phyloP scores from a whole-genome alignment of 2,888 invertebrate species.

The Tanytarsus gracilentus region DNA sequence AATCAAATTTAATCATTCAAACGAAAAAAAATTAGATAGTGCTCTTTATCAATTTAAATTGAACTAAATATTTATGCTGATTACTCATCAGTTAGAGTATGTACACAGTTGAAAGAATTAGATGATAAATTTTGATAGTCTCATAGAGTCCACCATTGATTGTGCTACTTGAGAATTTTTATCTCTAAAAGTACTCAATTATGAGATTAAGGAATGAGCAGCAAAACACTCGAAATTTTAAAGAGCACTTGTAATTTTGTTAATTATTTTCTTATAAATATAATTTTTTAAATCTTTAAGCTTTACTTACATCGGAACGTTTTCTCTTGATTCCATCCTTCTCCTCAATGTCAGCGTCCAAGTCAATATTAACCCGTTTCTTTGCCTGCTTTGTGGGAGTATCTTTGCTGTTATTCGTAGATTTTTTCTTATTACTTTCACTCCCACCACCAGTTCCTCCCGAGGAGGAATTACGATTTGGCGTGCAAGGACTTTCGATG shows the following conservation, averaged over 20 bases:
- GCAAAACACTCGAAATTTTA: too few relatives aligned
- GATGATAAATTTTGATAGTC: too few relatives aligned
- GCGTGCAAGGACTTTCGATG: constrained; percentile 43
- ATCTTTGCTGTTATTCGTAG: constrained; percentile 45
- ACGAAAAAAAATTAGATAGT: neutral
- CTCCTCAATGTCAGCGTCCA: constrained; percentile 42
- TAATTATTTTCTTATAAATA: too few relatives aligned
- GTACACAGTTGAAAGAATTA: too few relatives aligned
- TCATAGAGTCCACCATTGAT: too few relatives aligned
- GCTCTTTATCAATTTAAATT: too few relatives aligned
- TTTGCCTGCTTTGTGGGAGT: constrained; percentile 48
- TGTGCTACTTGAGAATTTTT: too few relatives aligned
- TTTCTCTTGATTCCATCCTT: constrained; percentile 49
- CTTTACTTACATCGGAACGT: constrained; percentile 39
- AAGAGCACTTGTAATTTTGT: too few relatives aligned
- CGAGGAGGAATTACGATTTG: constrained; percentile 39
- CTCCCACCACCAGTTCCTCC: constrained; percentile 41
- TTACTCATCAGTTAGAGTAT: too few relatives aligned
- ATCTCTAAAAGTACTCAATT: too few relatives aligned
- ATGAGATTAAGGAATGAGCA: too few relatives aligned
- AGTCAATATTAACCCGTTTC: constrained; percentile 45
- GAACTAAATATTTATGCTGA: too few relatives aligned
- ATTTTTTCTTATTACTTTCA: constrained; percentile 38
- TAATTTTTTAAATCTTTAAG: neutral
- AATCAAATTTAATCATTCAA: constrained; percentile 1